A percentile compares a stretch with the other conserved stretches of the same genome.
These are phyloP conservation scores for Vidua macroura DNA, from an alignment of 2,113 vertebrate species.

Conservation along the genomic window DNA sequence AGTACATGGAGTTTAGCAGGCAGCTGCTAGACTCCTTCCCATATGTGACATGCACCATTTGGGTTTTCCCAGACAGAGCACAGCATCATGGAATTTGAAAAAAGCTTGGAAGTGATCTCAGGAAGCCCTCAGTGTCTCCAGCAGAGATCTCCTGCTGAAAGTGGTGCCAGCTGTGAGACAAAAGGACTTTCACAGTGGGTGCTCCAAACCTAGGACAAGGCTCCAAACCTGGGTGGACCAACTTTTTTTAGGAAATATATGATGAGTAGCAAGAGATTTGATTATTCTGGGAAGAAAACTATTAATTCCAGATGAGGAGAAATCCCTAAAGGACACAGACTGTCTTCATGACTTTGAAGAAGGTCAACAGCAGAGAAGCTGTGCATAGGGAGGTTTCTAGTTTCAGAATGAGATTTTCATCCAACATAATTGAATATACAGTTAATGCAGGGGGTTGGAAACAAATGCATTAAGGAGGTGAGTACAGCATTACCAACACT, in stretches of 20 bases:
- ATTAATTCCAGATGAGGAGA: constrained; percentile 17
- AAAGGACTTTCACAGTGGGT: neutral
- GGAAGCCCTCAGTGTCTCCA: neutral
- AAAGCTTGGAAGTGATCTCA: neutral
- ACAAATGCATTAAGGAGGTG: neutral
- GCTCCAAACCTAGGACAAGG: neutral
- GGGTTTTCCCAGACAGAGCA: neutral
- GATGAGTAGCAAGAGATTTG: neutral
- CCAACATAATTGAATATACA: constrained; percentile 2
- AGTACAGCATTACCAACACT: neutral
- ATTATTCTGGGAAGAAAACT: neutral
- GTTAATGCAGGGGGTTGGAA: neutral
- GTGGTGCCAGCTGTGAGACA: neutral
- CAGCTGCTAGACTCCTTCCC: neutral
- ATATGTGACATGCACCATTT: neutral
- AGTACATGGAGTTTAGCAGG: neutral
- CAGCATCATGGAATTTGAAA: neutral
- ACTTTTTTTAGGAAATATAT: neutral
- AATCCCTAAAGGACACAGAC: neutral
- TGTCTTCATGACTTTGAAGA: constrained; percentile 15
- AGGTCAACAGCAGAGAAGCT: constrained; percentile 17
- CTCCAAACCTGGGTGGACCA: neutral
- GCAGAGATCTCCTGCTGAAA: neutral
- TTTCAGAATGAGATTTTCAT: constrained; percentile 28
- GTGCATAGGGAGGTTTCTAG: neutral